phyloP scores from a whole-genome alignment of 1,140 invertebrate species.

The Tetragonula clypearis region DNA sequence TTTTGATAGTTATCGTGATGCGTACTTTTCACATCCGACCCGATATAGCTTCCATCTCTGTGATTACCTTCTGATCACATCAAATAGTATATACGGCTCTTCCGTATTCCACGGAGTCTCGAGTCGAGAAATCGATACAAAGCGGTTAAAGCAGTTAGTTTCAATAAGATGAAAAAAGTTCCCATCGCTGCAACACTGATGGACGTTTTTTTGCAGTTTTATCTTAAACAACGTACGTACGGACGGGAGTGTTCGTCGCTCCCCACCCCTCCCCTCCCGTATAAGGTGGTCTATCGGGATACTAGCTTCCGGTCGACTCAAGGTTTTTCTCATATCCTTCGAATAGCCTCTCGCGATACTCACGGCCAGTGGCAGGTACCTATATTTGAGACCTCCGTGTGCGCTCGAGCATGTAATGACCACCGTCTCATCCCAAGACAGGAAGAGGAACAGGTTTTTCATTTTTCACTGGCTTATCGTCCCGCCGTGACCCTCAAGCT shows the following conservation, averaged over 20 bases:
- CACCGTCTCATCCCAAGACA: constrained; percentile 63
- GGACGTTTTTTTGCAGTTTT: not conserved
- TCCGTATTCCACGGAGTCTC: not conserved
- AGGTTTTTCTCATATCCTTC: constrained; percentile 57
- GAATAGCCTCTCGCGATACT: constrained; percentile 47
- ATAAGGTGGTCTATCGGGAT: constrained; percentile 27
- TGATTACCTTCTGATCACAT: too few species aligned
- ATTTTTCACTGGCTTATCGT: constrained; percentile 71
- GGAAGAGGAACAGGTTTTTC: constrained; percentile 74
- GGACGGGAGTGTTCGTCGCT: not conserved
- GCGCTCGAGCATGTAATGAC: constrained; percentile 65
- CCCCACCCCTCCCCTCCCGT: not conserved
- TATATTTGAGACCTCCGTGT: constrained; percentile 54
- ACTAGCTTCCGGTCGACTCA: constrained; percentile 57
- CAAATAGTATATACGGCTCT: not conserved
- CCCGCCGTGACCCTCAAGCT: constrained; percentile 66
- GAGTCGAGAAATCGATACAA: not conserved
- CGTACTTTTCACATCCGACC: not conserved
- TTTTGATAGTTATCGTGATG: not conserved
- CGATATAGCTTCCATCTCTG: not conserved
- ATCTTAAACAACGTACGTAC: not conserved
- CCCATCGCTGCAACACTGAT: not conserved
- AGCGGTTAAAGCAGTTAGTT: not conserved
- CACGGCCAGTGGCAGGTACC: constrained; percentile 61
- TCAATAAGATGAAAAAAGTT: not conserved